A percentile compares a stretch with the other conserved stretches of the same genome.
These are phyloP conservation scores for Ruditapes philippinarum DNA, from an alignment of 1,140 invertebrate species.

Conservation along the genomic window DNA sequence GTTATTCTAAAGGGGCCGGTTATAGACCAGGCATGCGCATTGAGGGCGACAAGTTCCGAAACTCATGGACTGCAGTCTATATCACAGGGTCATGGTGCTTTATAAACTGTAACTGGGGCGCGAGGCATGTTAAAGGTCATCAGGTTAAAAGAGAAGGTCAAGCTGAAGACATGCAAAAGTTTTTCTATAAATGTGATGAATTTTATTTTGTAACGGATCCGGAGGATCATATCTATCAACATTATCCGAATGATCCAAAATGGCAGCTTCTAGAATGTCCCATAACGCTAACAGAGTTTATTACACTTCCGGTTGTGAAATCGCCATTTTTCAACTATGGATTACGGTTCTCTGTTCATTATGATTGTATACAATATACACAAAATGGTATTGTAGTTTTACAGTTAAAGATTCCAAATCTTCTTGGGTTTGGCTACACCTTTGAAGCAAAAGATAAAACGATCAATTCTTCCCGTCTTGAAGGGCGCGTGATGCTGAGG, in stretches of 20 bases:
- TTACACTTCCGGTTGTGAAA: constrained; percentile 87
- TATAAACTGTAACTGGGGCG: constrained; percentile 88
- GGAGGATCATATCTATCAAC: constrained; percentile 88
- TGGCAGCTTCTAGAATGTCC: constrained; percentile 88
- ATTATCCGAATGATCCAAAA: constrained; percentile 88
- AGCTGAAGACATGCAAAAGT: constrained; percentile 60
- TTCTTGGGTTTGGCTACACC: constrained; percentile 82
- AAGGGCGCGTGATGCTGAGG: constrained; percentile 82
- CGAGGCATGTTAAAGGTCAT: constrained; percentile 83
- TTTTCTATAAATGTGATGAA: constrained; percentile 85
- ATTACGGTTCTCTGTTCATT: constrained; percentile 82
- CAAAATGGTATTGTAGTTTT: constrained; percentile 81
- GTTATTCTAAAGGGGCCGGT: constrained; percentile 99
- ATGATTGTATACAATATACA: constrained; percentile 82
- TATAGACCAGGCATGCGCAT: constrained; percentile 98
- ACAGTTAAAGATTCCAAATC: constrained; percentile 79
- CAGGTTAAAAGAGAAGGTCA: constrained; percentile 36
- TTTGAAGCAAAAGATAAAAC: constrained; percentile 80
- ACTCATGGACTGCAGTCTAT: constrained; percentile 84
- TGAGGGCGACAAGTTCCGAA: constrained; percentile 91
- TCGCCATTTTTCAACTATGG: constrained; percentile 85
- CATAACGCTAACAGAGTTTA: constrained; percentile 88
- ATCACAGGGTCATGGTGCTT: constrained; percentile 85
- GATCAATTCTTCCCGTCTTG: constrained; percentile 74
- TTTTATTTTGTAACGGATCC: constrained; percentile 89